These are phyloP conservation scores for Tylochromis polylepis DNA, from an alignment of 2,113 vertebrate species.

Conservation along the genomic window DNA sequence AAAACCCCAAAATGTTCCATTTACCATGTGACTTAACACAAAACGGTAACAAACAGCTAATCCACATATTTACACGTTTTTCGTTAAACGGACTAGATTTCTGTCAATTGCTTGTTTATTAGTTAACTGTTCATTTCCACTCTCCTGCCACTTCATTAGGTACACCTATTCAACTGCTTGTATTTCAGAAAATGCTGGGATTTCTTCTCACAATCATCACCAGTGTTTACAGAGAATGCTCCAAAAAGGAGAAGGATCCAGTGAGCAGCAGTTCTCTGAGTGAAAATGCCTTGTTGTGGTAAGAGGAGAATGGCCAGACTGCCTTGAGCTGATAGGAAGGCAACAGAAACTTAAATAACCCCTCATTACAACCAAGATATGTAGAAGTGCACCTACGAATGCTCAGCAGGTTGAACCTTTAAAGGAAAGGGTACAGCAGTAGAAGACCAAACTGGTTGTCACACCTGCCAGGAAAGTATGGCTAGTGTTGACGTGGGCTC, in stretches of 20 bases:
- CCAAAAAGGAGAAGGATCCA: neutral
- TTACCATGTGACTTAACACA: too few species aligned
- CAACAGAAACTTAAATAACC: neutral
- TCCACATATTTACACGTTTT: neutral
- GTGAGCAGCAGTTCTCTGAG: neutral
- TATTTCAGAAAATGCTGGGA: neutral
- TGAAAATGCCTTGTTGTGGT: neutral
- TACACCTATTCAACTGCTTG: neutral
- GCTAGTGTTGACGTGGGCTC: neutral
- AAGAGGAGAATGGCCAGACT: neutral
- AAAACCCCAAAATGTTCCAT: neutral
- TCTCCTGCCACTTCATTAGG: neutral
- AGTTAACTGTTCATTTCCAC: neutral
- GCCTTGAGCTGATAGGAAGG: neutral
- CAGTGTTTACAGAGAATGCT: neutral
- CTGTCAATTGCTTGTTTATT: neutral
- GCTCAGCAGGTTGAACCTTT: neutral
- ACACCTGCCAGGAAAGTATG: neutral
- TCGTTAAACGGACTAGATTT: neutral
- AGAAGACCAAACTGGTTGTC: neutral
- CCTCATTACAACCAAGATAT: neutral
- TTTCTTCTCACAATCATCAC: neutral
- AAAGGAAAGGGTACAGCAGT: neutral
- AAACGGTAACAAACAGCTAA: neutral
- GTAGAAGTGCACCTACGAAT: neutral